Evolutionary conservation across 2,797 vertebrate species (phyloP).

Genomic region (Sparus aurata): DNA sequence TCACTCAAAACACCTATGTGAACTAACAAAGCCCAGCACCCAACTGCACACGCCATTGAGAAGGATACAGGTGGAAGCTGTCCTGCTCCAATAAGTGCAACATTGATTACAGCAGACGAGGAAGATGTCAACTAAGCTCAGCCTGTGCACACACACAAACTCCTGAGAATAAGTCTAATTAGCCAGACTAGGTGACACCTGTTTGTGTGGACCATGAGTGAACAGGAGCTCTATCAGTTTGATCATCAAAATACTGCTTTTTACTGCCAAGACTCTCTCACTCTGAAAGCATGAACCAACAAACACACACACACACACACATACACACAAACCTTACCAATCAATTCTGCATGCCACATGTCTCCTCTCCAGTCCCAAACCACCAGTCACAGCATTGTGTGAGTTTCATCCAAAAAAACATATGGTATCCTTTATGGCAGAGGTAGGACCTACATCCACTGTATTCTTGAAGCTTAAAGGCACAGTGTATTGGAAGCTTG

Average conservation of each 20-base stretch:
- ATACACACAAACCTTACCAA: slow-evolving; percentile 22
- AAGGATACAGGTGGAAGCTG: neutral
- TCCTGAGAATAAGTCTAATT: neutral
- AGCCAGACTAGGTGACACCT: slow-evolving; percentile 21
- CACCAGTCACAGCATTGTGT: slow-evolving; percentile 5
- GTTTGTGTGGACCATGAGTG: neutral
- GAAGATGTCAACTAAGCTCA: slow-evolving; percentile 1
- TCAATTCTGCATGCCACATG: slow-evolving; percentile 15
- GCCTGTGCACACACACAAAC: neutral
- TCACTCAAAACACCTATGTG: neutral
- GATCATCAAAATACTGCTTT: neutral
- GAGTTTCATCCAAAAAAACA: slow-evolving; percentile 26
- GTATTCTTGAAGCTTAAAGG: slow-evolving; percentile 4
- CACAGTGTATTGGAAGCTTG: slow-evolving; percentile 5
- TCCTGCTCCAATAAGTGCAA: neutral
- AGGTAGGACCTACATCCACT: neutral
- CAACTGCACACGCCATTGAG: neutral
- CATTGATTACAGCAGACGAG: neutral
- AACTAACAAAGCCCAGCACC: neutral
- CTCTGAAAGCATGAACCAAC: neutral
- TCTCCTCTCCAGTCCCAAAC: slow-evolving; percentile 10
- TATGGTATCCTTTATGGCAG: neutral
- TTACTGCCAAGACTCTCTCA: neutral
- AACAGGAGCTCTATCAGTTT: neutral
- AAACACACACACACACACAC: slow-evolving; percentile 1